Evolutionary conservation across 37 sponge, comb jelly and placozoan species (phyloP), one percentile per base, ranked within the genome.

Genomic region (Oopsacas minuta): DNA sequence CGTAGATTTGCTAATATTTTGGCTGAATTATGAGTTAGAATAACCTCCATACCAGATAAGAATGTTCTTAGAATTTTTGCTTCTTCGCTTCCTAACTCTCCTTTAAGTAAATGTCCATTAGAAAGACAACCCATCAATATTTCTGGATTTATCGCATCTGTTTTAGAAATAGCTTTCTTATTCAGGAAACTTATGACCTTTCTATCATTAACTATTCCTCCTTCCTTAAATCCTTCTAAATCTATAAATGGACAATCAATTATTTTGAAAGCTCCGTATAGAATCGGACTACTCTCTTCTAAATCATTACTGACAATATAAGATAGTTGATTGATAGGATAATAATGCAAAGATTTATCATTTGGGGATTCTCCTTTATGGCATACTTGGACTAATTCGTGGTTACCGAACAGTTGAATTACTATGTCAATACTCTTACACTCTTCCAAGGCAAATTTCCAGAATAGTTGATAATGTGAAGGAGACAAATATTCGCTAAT

Each of bases 221-320:
- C 28, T 10, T 61, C 75, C 30, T 61, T 61, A 61, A 61, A 61
- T 32, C 28, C 20, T 61, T 61, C 22, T 10, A 61, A n/a, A 61
- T 61, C 30, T 61, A 61, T 5, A n/a, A 61, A 61, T 61, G 75
- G 75, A n/a, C 75, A 61, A 61, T 61, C 75, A 12, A 61, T 25
- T 5, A 3, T 25, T 61, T 12, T 61, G 28, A 61, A 12, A 61
- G 75, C 75, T 25, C 1, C 28, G 30, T 12, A n/a, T 3, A 61
- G 30, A 61, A 5, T 61, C 75, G 28, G 5, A 3, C 28, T n/a
- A n/a, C 30, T 61, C 1, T 12, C 30, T 3, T 20, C 20, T 12
- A 61, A 61, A 5, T 61, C 75, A 7, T 61, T 34, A 34, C 75
- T 61, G 5, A n/a, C 75, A 25, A 61, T 61, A 12, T n/a, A 25